A percentile compares a stretch with the other conserved stretches of the same genome.
These are phyloP conservation scores for Mizuhopecten yessoensis DNA, from an alignment of 1,140 invertebrate species.

Conservation along the genomic window DNA sequence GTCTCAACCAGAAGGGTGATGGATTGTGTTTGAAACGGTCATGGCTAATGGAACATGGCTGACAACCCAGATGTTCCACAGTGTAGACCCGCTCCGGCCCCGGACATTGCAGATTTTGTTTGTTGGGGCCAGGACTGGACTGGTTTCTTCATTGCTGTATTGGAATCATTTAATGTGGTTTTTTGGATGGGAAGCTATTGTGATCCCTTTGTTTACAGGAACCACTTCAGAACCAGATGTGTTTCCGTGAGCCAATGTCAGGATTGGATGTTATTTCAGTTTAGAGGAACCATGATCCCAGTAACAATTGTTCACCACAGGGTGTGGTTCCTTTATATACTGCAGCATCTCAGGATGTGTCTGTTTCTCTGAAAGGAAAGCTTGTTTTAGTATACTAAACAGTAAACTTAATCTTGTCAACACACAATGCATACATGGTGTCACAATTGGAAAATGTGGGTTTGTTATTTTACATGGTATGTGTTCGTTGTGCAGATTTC, in stretches of 20 bases:
- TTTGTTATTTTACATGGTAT: not conserved
- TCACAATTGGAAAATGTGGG: too few relatives aligned
- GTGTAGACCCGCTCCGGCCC: not conserved
- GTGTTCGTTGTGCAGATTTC: not conserved
- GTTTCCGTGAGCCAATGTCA: too few relatives aligned
- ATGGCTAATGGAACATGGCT: slow-evolving; percentile 24
- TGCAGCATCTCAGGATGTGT: not conserved
- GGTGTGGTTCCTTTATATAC: too few relatives aligned
- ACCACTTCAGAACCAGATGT: too few relatives aligned
- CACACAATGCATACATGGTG: not conserved
- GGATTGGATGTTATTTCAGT: too few relatives aligned
- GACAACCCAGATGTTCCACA: not conserved
- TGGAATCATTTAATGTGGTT: too few relatives aligned
- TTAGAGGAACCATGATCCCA: too few relatives aligned
- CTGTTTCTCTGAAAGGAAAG: not conserved
- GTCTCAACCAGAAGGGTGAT: not conserved
- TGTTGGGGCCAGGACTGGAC: not conserved
- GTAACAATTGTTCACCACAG: too few relatives aligned
- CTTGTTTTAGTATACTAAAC: not conserved
- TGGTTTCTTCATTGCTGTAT: too few relatives aligned
- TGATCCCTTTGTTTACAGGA: too few relatives aligned
- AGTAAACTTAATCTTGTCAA: not conserved
- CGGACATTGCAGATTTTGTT: not conserved
- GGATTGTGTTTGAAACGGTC: not conserved
- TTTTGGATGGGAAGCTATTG: not conserved